phyloP scores from a whole-genome alignment of 2,113 vertebrate species.

The Takifugu bimaculatus region DNA sequence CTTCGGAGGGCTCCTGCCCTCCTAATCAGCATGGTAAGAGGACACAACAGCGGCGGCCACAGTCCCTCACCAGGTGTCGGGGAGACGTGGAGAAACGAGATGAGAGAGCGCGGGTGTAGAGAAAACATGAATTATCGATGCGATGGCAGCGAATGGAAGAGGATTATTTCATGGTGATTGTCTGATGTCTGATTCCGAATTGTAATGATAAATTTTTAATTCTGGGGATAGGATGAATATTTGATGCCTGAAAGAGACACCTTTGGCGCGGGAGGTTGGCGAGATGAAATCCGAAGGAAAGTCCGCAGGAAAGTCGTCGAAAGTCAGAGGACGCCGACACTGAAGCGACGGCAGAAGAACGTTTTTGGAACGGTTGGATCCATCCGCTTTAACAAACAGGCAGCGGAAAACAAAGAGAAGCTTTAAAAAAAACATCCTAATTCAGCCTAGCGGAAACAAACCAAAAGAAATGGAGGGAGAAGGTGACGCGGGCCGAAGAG shows the following conservation, averaged over 20 bases:
- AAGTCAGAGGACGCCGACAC: conserved; percentile 5
- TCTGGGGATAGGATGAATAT: conserved; percentile 53
- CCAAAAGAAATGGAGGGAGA: no score
- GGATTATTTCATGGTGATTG: conserved; percentile 69
- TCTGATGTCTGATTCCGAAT: conserved; percentile 66
- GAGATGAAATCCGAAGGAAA: conserved; percentile 21
- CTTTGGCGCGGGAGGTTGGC: conserved; percentile 30
- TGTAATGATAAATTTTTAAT: conserved; percentile 70
- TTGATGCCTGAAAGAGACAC: conserved; percentile 58
- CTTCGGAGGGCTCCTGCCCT: conserved; percentile 54
- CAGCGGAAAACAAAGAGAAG: conserved; percentile 30
- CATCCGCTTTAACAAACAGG: neutral
- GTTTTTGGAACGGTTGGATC: conserved; percentile 12
- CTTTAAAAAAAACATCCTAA: conserved; percentile 29
- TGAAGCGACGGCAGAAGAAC: neutral
- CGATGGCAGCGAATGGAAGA: conserved; percentile 62
- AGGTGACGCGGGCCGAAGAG: conserved; percentile 32
- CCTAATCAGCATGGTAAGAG: conserved; percentile 67
- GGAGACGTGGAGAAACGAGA: conserved; percentile 21
- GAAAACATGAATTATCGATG: conserved; percentile 68
- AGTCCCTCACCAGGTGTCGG: conserved; percentile 58
- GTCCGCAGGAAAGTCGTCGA: conserved; percentile 38
- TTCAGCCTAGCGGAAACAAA: neutral
- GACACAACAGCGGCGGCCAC: conserved; percentile 41
- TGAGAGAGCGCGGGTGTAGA: conserved; percentile 15